phyloP scores from a whole-genome alignment of 2,797 vertebrate genomes.

The Sebastes trivittatus region DNA sequence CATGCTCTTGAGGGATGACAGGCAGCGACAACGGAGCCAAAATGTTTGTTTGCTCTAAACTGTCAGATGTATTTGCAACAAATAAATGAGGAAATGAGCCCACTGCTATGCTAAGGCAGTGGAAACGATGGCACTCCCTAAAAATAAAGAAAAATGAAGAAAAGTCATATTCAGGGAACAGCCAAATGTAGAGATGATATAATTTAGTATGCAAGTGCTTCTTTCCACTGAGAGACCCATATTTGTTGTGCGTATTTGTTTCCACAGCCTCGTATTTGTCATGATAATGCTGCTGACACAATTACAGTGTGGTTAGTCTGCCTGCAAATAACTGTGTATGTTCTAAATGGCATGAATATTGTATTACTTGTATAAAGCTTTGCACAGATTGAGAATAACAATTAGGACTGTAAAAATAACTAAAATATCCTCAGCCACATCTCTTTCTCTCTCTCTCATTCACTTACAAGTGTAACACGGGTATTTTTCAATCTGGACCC shows the following conservation, averaged over 20 bases:
- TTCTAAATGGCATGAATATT: neutral
- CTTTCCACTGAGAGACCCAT: neutral
- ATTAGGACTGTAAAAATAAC: neutral
- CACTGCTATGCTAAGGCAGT: neutral
- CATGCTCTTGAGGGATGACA: conserved; percentile 35
- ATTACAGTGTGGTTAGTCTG: neutral
- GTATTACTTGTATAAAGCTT: conserved; percentile 3
- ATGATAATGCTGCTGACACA: conserved; percentile 2
- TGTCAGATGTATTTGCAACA: conserved; percentile 38
- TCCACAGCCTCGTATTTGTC: conserved; percentile 8
- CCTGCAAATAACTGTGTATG: neutral
- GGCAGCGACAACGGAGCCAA: conserved; percentile 26
- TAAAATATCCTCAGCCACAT: neutral
- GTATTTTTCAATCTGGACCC: too few relatives aligned
- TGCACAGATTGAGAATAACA: neutral
- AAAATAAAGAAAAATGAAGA: neutral
- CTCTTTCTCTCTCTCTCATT: neutral
- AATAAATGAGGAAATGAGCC: conserved; percentile 9
- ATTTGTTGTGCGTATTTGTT: conserved; percentile 25
- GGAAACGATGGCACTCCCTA: neutral
- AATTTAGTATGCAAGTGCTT: conserved; percentile 6
- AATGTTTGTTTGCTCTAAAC: conserved; percentile 41
- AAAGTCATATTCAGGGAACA: neutral
- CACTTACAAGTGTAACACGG: too few relatives aligned
- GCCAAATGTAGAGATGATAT: neutral